Conservation (phyloP, 2,113 vertebrate species). For the Dissostichus mawsoni region DNA sequence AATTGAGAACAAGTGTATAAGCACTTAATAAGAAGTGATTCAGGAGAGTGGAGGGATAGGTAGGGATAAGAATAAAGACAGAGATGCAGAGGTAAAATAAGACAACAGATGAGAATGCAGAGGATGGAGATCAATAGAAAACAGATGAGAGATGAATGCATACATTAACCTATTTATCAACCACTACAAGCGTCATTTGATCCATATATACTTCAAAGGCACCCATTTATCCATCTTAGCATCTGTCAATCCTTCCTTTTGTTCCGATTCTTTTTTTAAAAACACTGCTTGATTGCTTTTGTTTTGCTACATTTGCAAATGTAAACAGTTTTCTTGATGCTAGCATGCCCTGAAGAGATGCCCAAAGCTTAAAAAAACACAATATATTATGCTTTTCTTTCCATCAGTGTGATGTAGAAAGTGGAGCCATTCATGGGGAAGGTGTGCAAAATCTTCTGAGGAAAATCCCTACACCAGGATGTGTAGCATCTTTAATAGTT, state of each 20-base stretch:
- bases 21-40: background rate
- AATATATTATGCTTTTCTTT: background rate
- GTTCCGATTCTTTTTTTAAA: conserved; percentile 27
- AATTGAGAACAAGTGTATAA: background rate
- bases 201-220: conserved; percentile 51
- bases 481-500: background rate
- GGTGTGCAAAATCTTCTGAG: background rate
- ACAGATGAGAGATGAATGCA: conserved; percentile 18
- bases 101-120: conserved; percentile 13
- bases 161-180: conserved; percentile 23
- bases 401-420: conserved; percentile 1
- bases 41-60: conserved; percentile 4
- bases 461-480: no score
- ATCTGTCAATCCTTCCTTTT: conserved; percentile 31
- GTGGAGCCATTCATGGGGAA: background rate
- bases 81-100: conserved; percentile 19
- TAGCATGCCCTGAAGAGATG: conserved; percentile 48
- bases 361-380: background rate
- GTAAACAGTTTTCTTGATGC: conserved; percentile 67
- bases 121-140: conserved; percentile 14
- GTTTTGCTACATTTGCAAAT: conserved; percentile 70
- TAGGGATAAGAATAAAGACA: conserved; percentile 5
- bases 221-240: conserved; percentile 37
- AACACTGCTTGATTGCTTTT: conserved; percentile 24
- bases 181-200: conserved; percentile 34